phyloP scores from a whole-genome alignment of 2,888 invertebrate genomes.

The Deladenus siricidicola region DNA sequence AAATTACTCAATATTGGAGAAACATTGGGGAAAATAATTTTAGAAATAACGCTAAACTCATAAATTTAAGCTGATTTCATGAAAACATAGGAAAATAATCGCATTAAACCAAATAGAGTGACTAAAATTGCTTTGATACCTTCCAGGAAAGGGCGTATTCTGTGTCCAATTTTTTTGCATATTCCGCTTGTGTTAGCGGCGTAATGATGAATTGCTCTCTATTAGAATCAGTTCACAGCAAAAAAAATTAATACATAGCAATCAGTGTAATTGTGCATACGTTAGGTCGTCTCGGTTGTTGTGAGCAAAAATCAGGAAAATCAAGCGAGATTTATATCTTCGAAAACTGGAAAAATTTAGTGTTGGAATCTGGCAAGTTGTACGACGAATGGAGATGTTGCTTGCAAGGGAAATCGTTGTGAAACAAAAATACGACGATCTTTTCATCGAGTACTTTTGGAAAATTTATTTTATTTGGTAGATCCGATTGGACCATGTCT shows the following conservation, averaged over 20 bases:
- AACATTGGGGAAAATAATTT: background rate
- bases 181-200: background rate
- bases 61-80: background rate
- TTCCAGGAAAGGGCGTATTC: conserved; percentile 26
- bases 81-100: background rate
- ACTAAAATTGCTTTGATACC: conserved; percentile 15
- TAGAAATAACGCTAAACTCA: background rate
- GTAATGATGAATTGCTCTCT: background rate
- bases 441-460: background rate
- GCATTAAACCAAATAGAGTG: background rate
- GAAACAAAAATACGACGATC: too few species aligned
- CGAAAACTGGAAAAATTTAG: background rate
- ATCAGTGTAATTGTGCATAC: too few species aligned
- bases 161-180: conserved; percentile 13
- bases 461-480: too few species aligned
- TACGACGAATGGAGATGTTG: too few species aligned
- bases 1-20: background rate
- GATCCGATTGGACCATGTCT: too few species aligned
- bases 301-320: background rate
- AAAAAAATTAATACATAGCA: background rate
- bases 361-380: background rate
- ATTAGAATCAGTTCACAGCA: background rate
- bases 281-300: too few species aligned
- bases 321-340: too few species aligned
- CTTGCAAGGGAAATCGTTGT: too few species aligned